A percentile compares a stretch with the other conserved stretches of the same genome.
phyloP scores from a whole-genome alignment of 2,888 invertebrate genomes.

The Hirtodrosophila duncani region DNA sequence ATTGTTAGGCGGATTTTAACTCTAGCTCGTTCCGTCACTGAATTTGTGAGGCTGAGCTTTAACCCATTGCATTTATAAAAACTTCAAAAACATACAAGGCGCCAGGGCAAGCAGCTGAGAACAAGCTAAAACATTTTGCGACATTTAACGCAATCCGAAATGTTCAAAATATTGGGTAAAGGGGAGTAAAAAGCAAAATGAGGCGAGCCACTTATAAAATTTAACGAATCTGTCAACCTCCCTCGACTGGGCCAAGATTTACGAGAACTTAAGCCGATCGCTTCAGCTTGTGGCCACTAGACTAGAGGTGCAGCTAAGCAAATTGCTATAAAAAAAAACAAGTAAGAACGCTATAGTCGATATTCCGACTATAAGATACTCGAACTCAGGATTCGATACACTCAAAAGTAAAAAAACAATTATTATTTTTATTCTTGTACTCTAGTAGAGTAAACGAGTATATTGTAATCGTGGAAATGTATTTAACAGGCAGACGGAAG shows the following conservation, averaged over 20 bases:
- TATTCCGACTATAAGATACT: no score
- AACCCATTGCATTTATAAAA: constrained; percentile 66
- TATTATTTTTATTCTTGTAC: no score
- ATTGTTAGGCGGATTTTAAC: constrained; percentile 11
- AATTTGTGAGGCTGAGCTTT: constrained; percentile 62
- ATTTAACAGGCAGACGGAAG: no score
- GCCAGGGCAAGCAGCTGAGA: constrained; percentile 17
- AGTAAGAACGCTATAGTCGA: no score
- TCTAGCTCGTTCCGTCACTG: constrained; percentile 40
- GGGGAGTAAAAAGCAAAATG: background rate
- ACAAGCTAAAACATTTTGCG: constrained; percentile 41
- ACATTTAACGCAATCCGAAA: constrained; percentile 62
- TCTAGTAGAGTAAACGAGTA: no score
- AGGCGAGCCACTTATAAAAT: constrained; percentile 46
- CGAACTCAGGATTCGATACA: no score
- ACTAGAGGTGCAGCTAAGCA: constrained; percentile 72
- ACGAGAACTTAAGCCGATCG: constrained; percentile 44
- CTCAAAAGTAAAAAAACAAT: no score
- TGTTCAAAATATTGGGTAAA: constrained; percentile 39
- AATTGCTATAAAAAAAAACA: constrained; percentile 66
- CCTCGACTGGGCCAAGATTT: constrained; percentile 71
- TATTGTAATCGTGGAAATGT: no score
- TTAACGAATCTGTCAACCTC: constrained; percentile 75
- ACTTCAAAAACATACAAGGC: constrained; percentile 49
- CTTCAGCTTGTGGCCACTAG: constrained; percentile 31